Percentiles rank a stretch among this genome's conserved stretches.
Evolutionary conservation across 2,113 vertebrate species (phyloP).

Genomic region (Grantiella picta): DNA sequence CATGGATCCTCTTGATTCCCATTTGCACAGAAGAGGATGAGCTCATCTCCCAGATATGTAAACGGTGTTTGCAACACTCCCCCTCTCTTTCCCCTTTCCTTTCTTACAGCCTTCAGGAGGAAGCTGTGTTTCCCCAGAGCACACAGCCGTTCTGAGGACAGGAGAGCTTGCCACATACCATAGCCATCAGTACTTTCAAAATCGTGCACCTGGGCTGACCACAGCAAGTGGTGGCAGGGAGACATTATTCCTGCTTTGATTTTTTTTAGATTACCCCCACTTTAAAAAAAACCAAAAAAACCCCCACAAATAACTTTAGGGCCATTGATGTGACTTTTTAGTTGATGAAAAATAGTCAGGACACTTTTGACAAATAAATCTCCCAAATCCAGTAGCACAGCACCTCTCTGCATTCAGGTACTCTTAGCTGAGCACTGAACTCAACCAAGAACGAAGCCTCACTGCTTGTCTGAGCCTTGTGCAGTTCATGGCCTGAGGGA

Average conservation of each 20-base stretch:
- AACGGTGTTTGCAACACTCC: not conserved
- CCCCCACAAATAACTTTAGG: not conserved
- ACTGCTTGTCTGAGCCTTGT: not conserved
- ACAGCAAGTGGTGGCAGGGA: not conserved
- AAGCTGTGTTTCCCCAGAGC: not conserved
- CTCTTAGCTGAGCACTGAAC: not conserved
- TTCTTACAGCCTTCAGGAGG: rapidly evolving
- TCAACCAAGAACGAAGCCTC: not conserved
- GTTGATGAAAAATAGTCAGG: not conserved
- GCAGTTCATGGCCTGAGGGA: not conserved
- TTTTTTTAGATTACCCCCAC: not conserved
- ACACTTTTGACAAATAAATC: not conserved
- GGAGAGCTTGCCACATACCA: not conserved
- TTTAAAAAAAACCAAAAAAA: rapidly evolving
- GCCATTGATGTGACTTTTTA: not conserved
- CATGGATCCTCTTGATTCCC: not conserved
- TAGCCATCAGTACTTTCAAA: not conserved
- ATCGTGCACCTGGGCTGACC: not conserved
- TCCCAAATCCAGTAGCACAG: not conserved
- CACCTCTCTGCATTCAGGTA: not conserved
- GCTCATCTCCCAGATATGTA: not conserved
- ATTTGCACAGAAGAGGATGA: not conserved
- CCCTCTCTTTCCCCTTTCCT: not conserved
- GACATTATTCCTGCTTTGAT: not conserved
- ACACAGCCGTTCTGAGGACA: not conserved